Evolutionary conservation across 2,888 invertebrate species (phyloP).

Genomic region (Torymus tubicola): DNA sequence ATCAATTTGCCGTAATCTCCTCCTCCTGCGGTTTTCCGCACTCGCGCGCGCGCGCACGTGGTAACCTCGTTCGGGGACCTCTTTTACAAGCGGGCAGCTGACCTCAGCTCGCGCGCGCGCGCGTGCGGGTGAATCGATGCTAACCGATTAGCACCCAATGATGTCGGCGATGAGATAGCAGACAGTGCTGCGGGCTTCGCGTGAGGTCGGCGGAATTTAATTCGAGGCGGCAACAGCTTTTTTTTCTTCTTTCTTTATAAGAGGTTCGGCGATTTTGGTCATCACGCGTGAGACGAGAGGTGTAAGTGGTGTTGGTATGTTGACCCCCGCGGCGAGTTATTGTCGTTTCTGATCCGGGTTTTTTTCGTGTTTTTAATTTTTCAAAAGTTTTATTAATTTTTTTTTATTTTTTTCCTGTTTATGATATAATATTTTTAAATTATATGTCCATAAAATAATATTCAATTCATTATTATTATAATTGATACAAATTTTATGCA

Average conservation of each 20-base stretch:
- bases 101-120: conserved; percentile 20
- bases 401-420: too few species aligned
- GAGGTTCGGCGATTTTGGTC: too few species aligned
- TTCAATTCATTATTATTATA: too few species aligned
- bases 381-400: too few species aligned
- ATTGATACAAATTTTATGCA: too few species aligned
- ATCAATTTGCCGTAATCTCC: conserved; percentile 53
- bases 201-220: neutral
- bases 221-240: neutral
- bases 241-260: neutral
- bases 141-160: conserved; percentile 48
- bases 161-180: conserved; percentile 26
- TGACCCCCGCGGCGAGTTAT: too few species aligned
- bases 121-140: conserved; percentile 38
- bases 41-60: conserved; percentile 25
- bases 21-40: conserved; percentile 52
- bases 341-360: too few species aligned
- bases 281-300: too few species aligned
- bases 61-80: conserved; percentile 46
- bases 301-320: neutral
- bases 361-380: too few species aligned
- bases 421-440: too few species aligned
- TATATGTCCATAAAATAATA: too few species aligned
- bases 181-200: too few species aligned
- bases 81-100: conserved; percentile 27